phyloP scores from a whole-genome alignment of 2,113 vertebrate genomes.

The Speoplatyrhinus poulsoni region DNA sequence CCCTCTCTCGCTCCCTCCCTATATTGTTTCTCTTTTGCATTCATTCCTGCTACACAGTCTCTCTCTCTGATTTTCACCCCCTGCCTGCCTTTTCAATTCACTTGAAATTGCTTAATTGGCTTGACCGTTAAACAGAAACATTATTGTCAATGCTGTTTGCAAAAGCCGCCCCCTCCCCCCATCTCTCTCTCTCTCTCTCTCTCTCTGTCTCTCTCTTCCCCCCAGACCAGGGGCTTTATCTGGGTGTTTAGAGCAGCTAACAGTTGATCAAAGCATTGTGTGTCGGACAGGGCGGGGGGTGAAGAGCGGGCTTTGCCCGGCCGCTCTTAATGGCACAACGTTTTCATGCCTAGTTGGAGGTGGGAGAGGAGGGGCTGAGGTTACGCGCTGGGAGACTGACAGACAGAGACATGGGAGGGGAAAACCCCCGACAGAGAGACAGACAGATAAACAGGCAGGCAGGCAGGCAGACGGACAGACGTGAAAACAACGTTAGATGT shows the following conservation, averaged over 20 bases:
- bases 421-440: neutral
- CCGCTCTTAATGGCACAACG: conserved; percentile 66
- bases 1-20: too few relatives aligned
- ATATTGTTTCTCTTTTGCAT: too few relatives aligned
- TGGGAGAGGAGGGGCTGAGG: conserved; percentile 49
- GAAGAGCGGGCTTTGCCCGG: conserved; percentile 35
- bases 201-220: conserved; percentile 5
- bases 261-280: conserved; percentile 72
- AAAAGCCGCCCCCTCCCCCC: conserved; percentile 16
- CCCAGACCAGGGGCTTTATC: conserved; percentile 60
- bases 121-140: too few relatives aligned
- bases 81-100: too few relatives aligned
- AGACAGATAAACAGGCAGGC: conserved; percentile 18
- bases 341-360: conserved; percentile 77
- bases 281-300: conserved; percentile 61
- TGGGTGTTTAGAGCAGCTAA: conserved; percentile 71
- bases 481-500: too few relatives aligned
- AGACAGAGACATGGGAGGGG: neutral
- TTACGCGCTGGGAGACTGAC: conserved; percentile 4
- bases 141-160: too few relatives aligned
- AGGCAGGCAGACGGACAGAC: conserved; percentile 1
- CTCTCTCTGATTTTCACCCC: too few relatives aligned
- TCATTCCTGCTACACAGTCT: too few relatives aligned
- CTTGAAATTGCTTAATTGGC: too few relatives aligned
- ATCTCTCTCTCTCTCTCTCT: conserved; percentile 11